These are phyloP conservation scores for Brienomyrus longianalis DNA, from an alignment of 2,113 vertebrate genomes.

Conservation along the genomic window DNA sequence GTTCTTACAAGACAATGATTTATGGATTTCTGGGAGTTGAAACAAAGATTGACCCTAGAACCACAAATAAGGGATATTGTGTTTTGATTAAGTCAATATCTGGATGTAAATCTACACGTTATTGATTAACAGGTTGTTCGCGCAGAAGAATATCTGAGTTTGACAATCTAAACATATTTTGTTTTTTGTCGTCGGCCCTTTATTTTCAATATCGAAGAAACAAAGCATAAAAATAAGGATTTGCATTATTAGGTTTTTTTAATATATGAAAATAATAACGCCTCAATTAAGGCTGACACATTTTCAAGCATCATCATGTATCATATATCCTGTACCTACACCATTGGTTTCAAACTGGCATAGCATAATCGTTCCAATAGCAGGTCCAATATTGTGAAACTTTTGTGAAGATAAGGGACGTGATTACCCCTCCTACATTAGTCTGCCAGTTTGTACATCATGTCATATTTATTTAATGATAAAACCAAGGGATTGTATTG, in stretches of 20 bases:
- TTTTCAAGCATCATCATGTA: background rate
- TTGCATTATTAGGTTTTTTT: background rate
- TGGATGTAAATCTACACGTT: background rate
- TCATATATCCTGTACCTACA: background rate
- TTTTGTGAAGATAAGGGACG: background rate
- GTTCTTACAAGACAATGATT: background rate
- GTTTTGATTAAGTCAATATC: background rate
- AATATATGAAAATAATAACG: background rate
- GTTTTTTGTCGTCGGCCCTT: background rate
- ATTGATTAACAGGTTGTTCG: background rate
- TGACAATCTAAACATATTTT: background rate
- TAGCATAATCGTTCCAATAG: background rate
- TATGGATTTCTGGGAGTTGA: background rate
- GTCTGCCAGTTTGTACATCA: background rate
- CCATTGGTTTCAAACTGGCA: background rate
- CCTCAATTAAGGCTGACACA: background rate
- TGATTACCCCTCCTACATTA: background rate
- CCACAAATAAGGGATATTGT: background rate
- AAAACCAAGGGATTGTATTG: background rate
- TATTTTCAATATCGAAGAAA: background rate
- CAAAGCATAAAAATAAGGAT: background rate
- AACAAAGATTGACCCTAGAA: background rate
- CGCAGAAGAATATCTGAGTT: background rate
- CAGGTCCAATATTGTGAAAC: background rate
- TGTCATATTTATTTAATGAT: background rate